Evolutionary conservation across 2,113 vertebrate species (phyloP).

Genomic region (Calonectris borealis): DNA sequence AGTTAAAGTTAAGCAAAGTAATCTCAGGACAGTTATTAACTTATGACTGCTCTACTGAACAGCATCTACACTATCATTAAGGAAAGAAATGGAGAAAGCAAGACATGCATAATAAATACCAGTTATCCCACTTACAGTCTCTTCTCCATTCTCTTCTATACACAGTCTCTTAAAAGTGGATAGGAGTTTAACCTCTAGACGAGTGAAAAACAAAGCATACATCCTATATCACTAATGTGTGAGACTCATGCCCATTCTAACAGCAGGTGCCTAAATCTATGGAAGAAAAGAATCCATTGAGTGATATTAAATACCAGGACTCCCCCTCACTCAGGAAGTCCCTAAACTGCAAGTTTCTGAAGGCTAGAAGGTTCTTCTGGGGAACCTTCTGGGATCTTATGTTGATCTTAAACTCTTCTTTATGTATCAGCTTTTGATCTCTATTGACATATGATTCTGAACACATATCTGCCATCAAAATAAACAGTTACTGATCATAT

Average conservation of each 20-base stretch:
- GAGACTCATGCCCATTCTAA: background rate
- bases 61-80: background rate
- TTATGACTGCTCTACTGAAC: background rate
- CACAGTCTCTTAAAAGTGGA: background rate
- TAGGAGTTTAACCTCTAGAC: background rate
- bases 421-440: background rate
- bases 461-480: background rate
- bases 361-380: background rate
- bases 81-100: background rate
- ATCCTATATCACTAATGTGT: background rate
- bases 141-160: background rate
- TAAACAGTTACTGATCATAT: background rate
- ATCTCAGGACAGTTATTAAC: background rate
- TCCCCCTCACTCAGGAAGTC: background rate
- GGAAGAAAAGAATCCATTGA: background rate
- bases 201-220: background rate
- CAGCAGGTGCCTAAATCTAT: background rate
- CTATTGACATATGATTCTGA: background rate
- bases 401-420: background rate
- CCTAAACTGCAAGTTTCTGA: background rate
- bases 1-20: background rate
- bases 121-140: background rate
- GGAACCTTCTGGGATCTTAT: background rate
- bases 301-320: background rate
- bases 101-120: background rate